Evolutionary conservation across 1,140 invertebrate species (phyloP).

Genomic region (Lithobius niger): DNA sequence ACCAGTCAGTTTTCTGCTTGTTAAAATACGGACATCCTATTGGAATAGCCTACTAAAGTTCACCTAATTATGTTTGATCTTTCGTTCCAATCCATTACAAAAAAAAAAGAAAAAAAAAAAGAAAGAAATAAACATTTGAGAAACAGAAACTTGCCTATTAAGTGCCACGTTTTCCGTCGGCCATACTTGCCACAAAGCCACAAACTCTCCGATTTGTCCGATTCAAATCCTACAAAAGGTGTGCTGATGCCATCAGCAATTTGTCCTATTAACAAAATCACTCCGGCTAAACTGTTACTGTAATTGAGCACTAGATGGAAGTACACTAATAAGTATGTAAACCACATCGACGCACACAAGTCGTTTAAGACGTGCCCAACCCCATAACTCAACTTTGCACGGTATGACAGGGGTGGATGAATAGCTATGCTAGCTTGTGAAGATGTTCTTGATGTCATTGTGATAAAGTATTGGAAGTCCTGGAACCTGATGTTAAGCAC

Average conservation of each 20-base stretch:
- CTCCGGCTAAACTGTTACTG: conserved; percentile 55
- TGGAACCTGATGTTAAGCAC: too few relatives aligned
- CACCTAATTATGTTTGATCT: too few relatives aligned
- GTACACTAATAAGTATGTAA: conserved; percentile 87
- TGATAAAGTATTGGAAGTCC: too few relatives aligned
- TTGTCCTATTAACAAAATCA: conserved; percentile 70
- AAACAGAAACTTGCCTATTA: conserved; percentile 50
- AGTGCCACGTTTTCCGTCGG: conserved; percentile 80
- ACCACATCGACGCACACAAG: conserved; percentile 93
- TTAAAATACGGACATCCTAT: too few relatives aligned
- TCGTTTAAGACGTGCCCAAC: conserved; percentile 87
- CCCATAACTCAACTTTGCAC: conserved; percentile 42
- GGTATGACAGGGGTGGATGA: not conserved
- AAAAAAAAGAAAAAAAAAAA: too few relatives aligned
- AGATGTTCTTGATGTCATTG: too few relatives aligned
- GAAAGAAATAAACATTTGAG: not conserved
- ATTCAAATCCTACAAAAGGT: conserved; percentile 75
- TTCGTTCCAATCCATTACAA: too few relatives aligned
- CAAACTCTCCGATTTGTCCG: conserved; percentile 53
- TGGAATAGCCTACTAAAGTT: too few relatives aligned
- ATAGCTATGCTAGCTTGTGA: too few relatives aligned
- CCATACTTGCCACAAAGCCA: conserved; percentile 60
- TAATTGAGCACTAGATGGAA: conserved; percentile 73
- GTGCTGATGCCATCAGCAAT: conserved; percentile 78
- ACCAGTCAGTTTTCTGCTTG: too few relatives aligned